These are phyloP conservation scores for Drosophila ercepeae DNA, from an alignment of 1,140 invertebrate species.

Conservation along the genomic window DNA sequence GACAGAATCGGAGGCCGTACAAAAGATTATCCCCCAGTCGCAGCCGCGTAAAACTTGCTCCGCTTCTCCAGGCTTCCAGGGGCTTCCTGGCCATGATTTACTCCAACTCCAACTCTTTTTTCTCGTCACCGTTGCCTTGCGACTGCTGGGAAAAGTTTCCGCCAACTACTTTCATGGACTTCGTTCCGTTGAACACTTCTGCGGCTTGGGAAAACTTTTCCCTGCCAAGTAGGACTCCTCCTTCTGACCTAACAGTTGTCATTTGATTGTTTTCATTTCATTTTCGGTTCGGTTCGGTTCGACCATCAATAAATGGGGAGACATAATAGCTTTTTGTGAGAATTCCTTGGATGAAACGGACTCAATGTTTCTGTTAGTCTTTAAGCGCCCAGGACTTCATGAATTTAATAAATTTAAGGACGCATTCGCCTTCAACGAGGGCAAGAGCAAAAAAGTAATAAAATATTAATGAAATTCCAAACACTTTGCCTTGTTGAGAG, in stretches of 20 bases:
- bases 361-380: not conserved
- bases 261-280: slow-evolving; percentile 77
- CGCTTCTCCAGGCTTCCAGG: slow-evolving; percentile 11
- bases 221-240: slow-evolving; percentile 29
- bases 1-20: slow-evolving; percentile 20
- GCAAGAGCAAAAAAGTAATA: slow-evolving; percentile 66
- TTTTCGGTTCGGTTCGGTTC: slow-evolving; percentile 58
- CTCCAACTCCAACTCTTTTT: slow-evolving; percentile 36
- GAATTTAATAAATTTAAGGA: slow-evolving; percentile 77
- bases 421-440: slow-evolving; percentile 31
- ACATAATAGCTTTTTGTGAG: slow-evolving; percentile 35
- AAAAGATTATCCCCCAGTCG: slow-evolving; percentile 43
- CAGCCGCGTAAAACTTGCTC: slow-evolving; percentile 15
- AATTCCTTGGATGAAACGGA: not conserved
- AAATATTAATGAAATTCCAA: slow-evolving; percentile 84
- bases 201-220: slow-evolving; percentile 35
- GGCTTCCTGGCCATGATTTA: slow-evolving; percentile 38
- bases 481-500: slow-evolving; percentile 71
- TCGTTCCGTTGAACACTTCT: slow-evolving; percentile 32
- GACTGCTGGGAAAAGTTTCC: slow-evolving; percentile 33
- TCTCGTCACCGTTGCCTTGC: slow-evolving; percentile 15
- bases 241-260: slow-evolving; percentile 59
- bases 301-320: slow-evolving; percentile 65
- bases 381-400: slow-evolving; percentile 5
- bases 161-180: slow-evolving; percentile 49